These are phyloP conservation scores for Merodon equestris DNA, from an alignment of 2,888 invertebrate genomes.

Conservation along the genomic window DNA sequence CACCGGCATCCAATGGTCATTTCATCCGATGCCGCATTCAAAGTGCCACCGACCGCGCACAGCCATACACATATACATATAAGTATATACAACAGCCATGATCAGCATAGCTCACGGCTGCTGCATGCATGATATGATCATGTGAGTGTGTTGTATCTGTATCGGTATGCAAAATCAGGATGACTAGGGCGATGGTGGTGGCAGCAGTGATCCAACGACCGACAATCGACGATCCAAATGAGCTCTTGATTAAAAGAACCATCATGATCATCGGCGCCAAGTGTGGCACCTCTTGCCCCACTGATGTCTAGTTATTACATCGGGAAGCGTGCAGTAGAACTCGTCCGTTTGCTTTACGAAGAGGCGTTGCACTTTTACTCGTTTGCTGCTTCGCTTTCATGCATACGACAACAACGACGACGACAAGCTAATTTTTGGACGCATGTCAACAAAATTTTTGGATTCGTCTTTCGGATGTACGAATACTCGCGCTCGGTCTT, in stretches of 20 bases:
- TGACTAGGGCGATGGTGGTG: background rate
- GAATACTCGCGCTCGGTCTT: background rate
- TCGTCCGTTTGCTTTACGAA: conserved; percentile 26
- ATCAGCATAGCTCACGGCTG: background rate
- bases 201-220: conserved; percentile 7
- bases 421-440: conserved; percentile 65
- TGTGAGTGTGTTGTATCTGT: conserved; percentile 43
- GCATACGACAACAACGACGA: too few relatives aligned
- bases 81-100: too few relatives aligned
- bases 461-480: conserved; percentile 43
- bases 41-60: conserved; percentile 35
- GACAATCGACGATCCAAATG: conserved; percentile 59
- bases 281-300: conserved; percentile 55
- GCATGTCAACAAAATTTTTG: conserved; percentile 66
- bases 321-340: conserved; percentile 53
- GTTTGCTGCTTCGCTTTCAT: too few relatives aligned
- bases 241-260: conserved; percentile 68
- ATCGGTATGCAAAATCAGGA: conserved; percentile 53
- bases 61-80: background rate
- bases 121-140: conserved; percentile 8
- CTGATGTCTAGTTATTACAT: conserved; percentile 64
- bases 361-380: conserved; percentile 62
- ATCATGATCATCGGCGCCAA: conserved; percentile 69
- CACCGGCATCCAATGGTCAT: too few relatives aligned
- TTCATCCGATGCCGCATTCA: conserved; percentile 21